phyloP scores from a whole-genome alignment of 35 echinoderm and acorn worm genomes.

The Acanthaster planci region DNA sequence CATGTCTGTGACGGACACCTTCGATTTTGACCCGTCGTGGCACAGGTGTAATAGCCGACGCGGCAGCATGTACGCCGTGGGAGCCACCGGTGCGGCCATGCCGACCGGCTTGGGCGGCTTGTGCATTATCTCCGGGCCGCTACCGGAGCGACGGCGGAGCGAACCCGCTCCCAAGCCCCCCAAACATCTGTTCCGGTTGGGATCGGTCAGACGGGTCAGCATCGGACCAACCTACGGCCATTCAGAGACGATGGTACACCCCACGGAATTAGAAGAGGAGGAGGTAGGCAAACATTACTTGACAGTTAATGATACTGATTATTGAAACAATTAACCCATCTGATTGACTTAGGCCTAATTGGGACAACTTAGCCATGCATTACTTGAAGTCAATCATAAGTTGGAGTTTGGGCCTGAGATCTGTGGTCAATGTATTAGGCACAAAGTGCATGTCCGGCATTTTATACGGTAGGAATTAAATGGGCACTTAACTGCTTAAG shows the following conservation, averaged over 20 bases:
- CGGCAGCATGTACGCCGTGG: slow-evolving; percentile 18
- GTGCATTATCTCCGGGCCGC: slow-evolving; percentile 54
- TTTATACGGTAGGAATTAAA: too few relatives aligned
- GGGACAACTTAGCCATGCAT: too few relatives aligned
- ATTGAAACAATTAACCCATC: too few relatives aligned
- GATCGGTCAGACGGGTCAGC: slow-evolving; percentile 39
- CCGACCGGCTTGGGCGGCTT: background rate
- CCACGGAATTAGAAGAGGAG: background rate
- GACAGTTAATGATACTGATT: too few relatives aligned
- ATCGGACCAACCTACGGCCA: slow-evolving; percentile 33
- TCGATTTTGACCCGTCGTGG: slow-evolving; percentile 16
- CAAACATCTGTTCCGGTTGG: slow-evolving; percentile 45
- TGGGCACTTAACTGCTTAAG: too few relatives aligned
- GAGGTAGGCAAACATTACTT: background rate
- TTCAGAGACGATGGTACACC: background rate
- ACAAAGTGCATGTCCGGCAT: too few relatives aligned
- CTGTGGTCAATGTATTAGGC: too few relatives aligned
- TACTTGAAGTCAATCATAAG: too few relatives aligned
- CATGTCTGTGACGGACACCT: background rate
- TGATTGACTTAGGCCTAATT: too few relatives aligned
- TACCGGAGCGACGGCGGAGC: slow-evolving; percentile 53
- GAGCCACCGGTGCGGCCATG: background rate
- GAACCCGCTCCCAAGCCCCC: slow-evolving; percentile 56
- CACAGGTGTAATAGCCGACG: background rate
- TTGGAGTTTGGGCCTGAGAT: too few relatives aligned